Conservation (phyloP, 2,113 vertebrate genomes). For the Scalopus aquaticus region DNA sequence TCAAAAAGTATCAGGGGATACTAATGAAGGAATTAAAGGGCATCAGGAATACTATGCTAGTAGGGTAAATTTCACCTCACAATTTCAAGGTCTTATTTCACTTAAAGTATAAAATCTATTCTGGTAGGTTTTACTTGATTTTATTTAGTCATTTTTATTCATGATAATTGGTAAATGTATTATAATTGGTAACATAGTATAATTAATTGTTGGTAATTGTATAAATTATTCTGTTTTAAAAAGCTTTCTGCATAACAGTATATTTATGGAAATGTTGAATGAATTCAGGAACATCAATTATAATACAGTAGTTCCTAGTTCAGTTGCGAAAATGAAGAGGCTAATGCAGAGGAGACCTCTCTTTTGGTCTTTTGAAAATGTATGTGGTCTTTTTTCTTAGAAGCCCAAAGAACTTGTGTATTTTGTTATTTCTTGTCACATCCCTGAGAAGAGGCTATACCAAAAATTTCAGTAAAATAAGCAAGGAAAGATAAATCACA, state of each 20-base stretch:
- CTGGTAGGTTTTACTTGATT: constrained; percentile 34
- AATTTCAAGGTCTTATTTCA: constrained; percentile 32
- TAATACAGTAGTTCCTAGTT: constrained; percentile 23
- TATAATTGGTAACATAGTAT: constrained; percentile 44
- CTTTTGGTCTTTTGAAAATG: constrained; percentile 42
- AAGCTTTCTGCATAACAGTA: neutral
- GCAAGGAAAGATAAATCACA: constrained; percentile 24
- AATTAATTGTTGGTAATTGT: neutral
- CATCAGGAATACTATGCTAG: neutral
- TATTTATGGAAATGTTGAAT: constrained; percentile 34
- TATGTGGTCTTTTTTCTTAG: constrained; percentile 35
- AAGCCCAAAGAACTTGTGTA: constrained; percentile 27
- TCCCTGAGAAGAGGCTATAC: constrained; percentile 30
- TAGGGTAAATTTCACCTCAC: neutral
- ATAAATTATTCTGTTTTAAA: constrained; percentile 42
- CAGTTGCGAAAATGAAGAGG: constrained; percentile 52
- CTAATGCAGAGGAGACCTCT: constrained; percentile 35
- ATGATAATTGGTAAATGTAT: constrained; percentile 43
- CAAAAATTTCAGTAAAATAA: constrained; percentile 55
- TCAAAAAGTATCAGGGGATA: neutral
- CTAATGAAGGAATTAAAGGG: constrained; percentile 15
- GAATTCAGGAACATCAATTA: constrained; percentile 23
- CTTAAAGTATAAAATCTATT: constrained; percentile 14
- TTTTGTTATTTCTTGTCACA: constrained; percentile 52
- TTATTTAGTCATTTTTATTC: constrained; percentile 59